phyloP scores from a whole-genome alignment of 2,797 vertebrate genomes.

The Nannoperca obscura region DNA sequence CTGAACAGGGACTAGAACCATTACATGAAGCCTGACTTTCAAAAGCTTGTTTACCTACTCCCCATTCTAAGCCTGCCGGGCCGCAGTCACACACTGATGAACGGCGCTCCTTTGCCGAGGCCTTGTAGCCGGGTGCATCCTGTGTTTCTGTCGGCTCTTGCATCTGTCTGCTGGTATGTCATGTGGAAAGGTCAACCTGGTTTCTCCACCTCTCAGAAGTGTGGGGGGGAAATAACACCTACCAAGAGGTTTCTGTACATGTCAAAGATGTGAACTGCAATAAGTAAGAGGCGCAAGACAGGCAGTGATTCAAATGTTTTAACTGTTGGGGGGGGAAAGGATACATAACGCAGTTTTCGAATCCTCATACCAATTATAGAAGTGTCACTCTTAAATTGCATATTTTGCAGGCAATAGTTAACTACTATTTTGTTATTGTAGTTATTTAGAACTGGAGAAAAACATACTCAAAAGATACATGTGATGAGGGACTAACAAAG shows the following conservation, averaged over 20 bases:
- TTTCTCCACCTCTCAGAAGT: conserved; percentile 63
- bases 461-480: not conserved
- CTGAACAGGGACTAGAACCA: conserved; percentile 56
- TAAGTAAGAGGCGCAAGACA: conserved; percentile 37
- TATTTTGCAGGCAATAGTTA: not conserved
- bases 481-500: conserved; percentile 27
- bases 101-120: conserved; percentile 42
- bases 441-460: conserved; percentile 14
- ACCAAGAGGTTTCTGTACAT: conserved; percentile 61
- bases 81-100: conserved; percentile 54
- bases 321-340: not conserved
- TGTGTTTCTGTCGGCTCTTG: conserved; percentile 70
- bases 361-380: not conserved
- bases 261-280: conserved; percentile 59
- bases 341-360: not conserved
- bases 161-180: conserved; percentile 72
- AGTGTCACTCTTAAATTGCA: conserved; percentile 8
- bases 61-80: conserved; percentile 39
- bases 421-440: not conserved
- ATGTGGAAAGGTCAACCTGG: conserved; percentile 79
- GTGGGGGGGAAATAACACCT: conserved; percentile 37
- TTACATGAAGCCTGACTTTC: conserved; percentile 70
- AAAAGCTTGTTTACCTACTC: conserved; percentile 60
- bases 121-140: conserved; percentile 55
- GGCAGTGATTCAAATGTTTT: conserved; percentile 36